Base-by-base conservation (phyloP, 2,888 invertebrate species). In the Agrilus cyanescens region DNA sequence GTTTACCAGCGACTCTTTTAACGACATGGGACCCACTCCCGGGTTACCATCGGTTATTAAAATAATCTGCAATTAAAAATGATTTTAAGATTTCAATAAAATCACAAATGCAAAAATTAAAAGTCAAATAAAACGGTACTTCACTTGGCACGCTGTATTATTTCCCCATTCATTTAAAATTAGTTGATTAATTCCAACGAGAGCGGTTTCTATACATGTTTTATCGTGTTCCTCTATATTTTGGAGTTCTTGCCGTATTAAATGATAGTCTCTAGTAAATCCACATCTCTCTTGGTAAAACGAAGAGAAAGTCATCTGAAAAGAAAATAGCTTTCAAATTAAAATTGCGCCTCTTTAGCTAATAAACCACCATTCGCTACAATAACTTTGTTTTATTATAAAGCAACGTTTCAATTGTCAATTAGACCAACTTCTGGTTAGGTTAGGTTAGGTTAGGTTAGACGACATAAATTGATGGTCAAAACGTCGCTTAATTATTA, bases 121-220 rank as follows among this genome's bases (percentile, higher is more conserved):
- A 31, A 14, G 29, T 16, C 29, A 34, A 34, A 12, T 16, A 15
- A 37, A 12, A 16, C 15, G 37, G 18, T 37, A 37, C 37, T 14
- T 53, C 58, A 82, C 78, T 69, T 95, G 93, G 53, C 87, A 85
- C 7, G 85, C 80, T 38, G 85, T 86, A 50, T 85, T 82, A 46
- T 80, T 82, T 4, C 93, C 93, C 95, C 95, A 96, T 62, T 91
- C 89, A 41, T 81, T 80, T 30, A 85, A 72, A 30, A 94, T 77
- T 39, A 89, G 70, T 55, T 80, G 80, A 57, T 82, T 85, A 1
- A 88, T 80, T 14, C 85, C 87, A 55, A 80, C 76, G 3, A 95
- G 69, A 37, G 86, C 86, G 5, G 78, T 75, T 58, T 87, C 83
- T 45, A 93, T 74, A 57, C 84, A 85, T 0, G 93, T 87, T 63